These are phyloP conservation scores for Colossoma macropomum DNA, from an alignment of 2,113 vertebrate genomes.

Conservation along the genomic window DNA sequence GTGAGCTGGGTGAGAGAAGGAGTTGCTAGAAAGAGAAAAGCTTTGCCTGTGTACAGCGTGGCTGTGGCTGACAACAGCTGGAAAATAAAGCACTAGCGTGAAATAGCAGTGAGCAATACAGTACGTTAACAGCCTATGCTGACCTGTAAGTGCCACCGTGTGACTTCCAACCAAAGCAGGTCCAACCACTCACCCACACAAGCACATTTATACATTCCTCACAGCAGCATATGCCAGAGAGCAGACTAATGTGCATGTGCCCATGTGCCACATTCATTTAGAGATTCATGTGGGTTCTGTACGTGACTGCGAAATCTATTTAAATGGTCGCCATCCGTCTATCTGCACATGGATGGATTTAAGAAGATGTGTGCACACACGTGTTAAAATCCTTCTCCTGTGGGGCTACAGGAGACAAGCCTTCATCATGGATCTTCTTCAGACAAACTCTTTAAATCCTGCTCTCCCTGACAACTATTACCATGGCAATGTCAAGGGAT, in stretches of 20 bases:
- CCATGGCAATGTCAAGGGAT: slow-evolving; percentile 24
- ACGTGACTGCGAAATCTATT: background rate
- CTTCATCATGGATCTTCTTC: slow-evolving; percentile 5
- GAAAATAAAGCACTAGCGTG: too few relatives aligned
- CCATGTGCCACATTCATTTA: background rate
- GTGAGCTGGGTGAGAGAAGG: too few relatives aligned
- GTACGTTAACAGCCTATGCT: background rate
- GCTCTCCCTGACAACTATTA: slow-evolving; percentile 9
- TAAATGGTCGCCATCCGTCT: background rate
- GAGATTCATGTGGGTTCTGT: slow-evolving; percentile 10
- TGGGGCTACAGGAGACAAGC: background rate
- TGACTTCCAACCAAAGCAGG: slow-evolving; percentile 11
- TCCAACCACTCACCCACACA: slow-evolving; percentile 3
- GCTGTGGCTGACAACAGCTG: too few relatives aligned
- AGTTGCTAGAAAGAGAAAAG: too few relatives aligned
- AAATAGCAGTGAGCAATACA: too few relatives aligned
- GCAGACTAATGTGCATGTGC: slow-evolving; percentile 5
- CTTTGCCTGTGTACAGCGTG: too few relatives aligned
- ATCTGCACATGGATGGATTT: background rate
- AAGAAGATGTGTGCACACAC: background rate
- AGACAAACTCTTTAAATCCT: slow-evolving; percentile 12
- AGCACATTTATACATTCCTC: background rate
- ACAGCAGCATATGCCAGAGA: background rate
- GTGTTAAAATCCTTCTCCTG: background rate
- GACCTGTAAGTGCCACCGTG: background rate